Conservation (phyloP, 2,797 vertebrate genomes). For the Crocodylus rhombifer region DNA sequence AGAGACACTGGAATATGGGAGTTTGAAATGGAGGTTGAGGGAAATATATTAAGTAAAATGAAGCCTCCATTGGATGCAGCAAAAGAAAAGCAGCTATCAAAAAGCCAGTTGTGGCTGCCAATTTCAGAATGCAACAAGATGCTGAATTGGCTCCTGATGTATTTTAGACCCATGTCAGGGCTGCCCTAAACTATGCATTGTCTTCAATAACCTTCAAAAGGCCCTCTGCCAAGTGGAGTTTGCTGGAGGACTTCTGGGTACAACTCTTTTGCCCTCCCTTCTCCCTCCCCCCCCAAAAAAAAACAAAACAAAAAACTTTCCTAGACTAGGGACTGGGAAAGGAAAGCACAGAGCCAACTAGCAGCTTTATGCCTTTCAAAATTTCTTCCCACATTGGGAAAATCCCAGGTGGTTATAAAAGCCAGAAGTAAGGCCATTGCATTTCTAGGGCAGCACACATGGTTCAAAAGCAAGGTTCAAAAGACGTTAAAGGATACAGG, state of each 20-base stretch:
- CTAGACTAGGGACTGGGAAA: neutral
- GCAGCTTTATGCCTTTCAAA: neutral
- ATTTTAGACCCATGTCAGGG: neutral
- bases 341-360: neutral
- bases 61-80: neutral
- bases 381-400: neutral
- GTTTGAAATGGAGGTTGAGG: neutral
- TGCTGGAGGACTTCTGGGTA: neutral
- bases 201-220: neutral
- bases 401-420: neutral
- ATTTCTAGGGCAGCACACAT: neutral
- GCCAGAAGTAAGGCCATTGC: neutral
- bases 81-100: fast-evolving
- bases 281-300: too few species aligned
- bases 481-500: neutral
- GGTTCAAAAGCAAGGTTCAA: neutral
- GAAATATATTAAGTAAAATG: neutral
- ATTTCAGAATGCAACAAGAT: neutral
- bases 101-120: fast-evolving
- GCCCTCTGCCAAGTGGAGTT: neutral
- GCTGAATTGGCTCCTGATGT: neutral
- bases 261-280: neutral
- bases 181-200: neutral
- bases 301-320: neutral
- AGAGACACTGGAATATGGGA: neutral